Evolutionary conservation across 2,888 invertebrate species (phyloP).

Genomic region (Meteorus cinctellus): DNA sequence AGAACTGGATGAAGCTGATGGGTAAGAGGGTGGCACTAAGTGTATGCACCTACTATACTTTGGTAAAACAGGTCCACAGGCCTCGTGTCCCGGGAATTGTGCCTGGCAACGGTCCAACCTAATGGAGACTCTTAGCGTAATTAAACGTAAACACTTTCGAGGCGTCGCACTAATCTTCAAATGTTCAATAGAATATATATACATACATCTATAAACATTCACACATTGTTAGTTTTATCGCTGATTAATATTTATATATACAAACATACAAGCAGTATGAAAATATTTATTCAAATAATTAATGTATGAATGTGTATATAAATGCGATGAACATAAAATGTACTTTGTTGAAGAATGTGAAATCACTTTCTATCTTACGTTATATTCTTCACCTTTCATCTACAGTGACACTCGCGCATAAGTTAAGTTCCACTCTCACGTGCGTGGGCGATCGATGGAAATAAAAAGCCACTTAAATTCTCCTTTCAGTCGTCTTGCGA

Average conservation of each 20-base stretch:
- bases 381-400: constrained; percentile 17
- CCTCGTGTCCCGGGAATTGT: constrained; percentile 59
- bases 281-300: background rate
- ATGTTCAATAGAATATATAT: constrained; percentile 61
- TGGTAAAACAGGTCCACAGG: constrained; percentile 60
- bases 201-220: background rate
- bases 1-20: constrained; percentile 49
- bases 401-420: constrained; percentile 56
- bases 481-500: constrained; percentile 56
- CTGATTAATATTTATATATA: background rate
- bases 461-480: constrained; percentile 67
- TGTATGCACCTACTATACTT: constrained; percentile 65
- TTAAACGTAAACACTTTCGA: constrained; percentile 73
- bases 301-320: background rate
- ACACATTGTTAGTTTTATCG: background rate
- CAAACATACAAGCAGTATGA: background rate
- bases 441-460: constrained; percentile 60
- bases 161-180: constrained; percentile 71
- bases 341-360: constrained; percentile 3
- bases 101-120: constrained; percentile 72
- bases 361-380: constrained; percentile 15
- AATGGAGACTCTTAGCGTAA: constrained; percentile 73
- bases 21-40: constrained; percentile 62
- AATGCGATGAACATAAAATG: constrained; percentile 1
- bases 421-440: constrained; percentile 52